Base-by-base conservation (phyloP, 2,797 vertebrate species). In the Eutrigla gurnardus region DNA sequence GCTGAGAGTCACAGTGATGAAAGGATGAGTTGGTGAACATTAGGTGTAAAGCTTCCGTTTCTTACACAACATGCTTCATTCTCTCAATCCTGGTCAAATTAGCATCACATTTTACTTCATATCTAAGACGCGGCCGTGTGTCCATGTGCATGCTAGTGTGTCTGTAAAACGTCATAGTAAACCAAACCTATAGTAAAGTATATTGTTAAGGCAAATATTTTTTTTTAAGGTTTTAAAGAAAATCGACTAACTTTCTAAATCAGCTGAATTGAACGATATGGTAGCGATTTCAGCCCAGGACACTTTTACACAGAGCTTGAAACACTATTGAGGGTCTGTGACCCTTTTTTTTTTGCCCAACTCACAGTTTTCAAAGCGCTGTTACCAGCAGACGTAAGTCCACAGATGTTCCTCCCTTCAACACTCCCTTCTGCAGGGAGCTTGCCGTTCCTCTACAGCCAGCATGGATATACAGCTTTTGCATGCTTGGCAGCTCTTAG, bases 1-100 rank as follows among this genome's bases (percentile, higher is more conserved):
- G 69, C 61, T 82, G 78, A 58, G 54, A 70, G 66, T 81, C 78
- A 84, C 79, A 84, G 85, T 81, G 77, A 88, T 53, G 64, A 63
- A n/a, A 62, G 50, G 65, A 65, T 75, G 59, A 73, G 71, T 64
- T 61, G 62, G 63, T 73, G 59, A 78, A 74, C 76, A 64, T 61
- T 6, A 60, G 71, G 37, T 50, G 12, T 58, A 49, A 75, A 66
- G 49, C 36, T 49, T 36, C 32, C 40, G 10, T 49, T 61, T 68
- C 42, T 50, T 33, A 58, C 10, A 77, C 42, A 39, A 62, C 40
- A 54, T 40, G 37, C 36, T 72, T 52, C 33, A 65, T 76, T 76
- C 65, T 77, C 43, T 62, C 8, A 65, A 37, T 45, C 46, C 32
- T 65, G 18, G 25, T 69, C 39, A 61, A 71, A 73, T 65, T 13